phyloP scores from a whole-genome alignment of 1,140 invertebrate genomes.

The Tetragonula clypearis region DNA sequence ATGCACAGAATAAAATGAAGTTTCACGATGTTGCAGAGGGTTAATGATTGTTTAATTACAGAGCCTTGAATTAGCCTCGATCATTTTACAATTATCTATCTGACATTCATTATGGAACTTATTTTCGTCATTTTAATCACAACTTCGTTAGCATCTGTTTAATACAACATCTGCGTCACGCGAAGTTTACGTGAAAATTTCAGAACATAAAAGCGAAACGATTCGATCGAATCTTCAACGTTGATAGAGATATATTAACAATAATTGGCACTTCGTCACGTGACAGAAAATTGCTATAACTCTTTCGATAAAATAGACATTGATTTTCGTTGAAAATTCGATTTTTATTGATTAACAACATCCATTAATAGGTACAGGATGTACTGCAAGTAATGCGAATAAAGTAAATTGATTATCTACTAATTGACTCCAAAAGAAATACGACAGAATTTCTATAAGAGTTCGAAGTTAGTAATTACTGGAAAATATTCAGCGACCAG shows the following conservation, averaged over 20 bases:
- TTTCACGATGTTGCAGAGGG: no score
- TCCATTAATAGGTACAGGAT: neutral
- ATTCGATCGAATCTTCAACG: neutral
- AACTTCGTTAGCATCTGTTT: neutral
- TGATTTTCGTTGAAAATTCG: constrained; percentile 11
- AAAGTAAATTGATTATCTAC: neutral
- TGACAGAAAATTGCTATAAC: neutral
- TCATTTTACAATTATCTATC: neutral
- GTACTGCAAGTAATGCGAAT: neutral
- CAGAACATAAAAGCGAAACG: neutral
- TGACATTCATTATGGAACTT: neutral
- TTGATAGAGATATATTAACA: neutral
- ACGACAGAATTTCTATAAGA: no score
- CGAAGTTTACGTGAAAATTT: neutral
- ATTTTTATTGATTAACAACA: neutral
- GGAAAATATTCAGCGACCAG: no score
- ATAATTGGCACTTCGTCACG: neutral
- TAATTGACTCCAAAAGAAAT: neutral
- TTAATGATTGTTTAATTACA: neutral
- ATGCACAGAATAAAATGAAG: no score
- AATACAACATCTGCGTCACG: no score
- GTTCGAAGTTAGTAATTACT: no score
- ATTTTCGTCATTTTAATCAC: neutral
- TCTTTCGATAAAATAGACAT: neutral
- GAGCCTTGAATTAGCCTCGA: neutral